Evolutionary conservation across 2,797 vertebrate genomes (phyloP).

Genomic region (Gouania willdenowi): DNA sequence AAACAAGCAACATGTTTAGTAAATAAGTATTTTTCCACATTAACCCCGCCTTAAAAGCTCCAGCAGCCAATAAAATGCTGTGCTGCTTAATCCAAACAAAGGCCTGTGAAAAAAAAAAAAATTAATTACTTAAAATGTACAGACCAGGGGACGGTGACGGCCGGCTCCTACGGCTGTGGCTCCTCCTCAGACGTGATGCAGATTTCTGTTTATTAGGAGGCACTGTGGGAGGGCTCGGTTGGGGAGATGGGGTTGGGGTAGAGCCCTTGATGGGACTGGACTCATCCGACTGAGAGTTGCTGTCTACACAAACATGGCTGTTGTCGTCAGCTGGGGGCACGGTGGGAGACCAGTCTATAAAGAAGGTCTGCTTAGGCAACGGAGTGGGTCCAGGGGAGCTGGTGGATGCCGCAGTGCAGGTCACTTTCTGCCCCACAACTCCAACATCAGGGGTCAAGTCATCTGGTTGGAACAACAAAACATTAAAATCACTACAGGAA

Average conservation of each 20-base stretch:
- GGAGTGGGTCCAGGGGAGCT: conserved; percentile 42
- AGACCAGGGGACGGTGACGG: conserved; percentile 76
- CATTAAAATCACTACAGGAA: too few relatives aligned
- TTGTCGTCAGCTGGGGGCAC: conserved; percentile 65
- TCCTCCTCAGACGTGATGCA: conserved; percentile 68
- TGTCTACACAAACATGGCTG: conserved; percentile 58
- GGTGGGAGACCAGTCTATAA: conserved; percentile 27
- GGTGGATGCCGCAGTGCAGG: conserved; percentile 55
- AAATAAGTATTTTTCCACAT: too few relatives aligned
- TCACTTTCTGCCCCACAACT: conserved; percentile 76
- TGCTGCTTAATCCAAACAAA: conserved; percentile 26
- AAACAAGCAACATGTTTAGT: conserved; percentile 30
- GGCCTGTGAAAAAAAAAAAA: conserved; percentile 4
- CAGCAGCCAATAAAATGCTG: too few relatives aligned
- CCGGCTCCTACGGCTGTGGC: conserved; percentile 79
- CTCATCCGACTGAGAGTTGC: too few relatives aligned
- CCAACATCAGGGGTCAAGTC: conserved; percentile 67
- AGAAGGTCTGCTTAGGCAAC: conserved; percentile 62
- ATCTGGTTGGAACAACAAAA: conserved; percentile 38
- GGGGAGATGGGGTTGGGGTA: conserved; percentile 69
- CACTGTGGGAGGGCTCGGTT: conserved; percentile 68
- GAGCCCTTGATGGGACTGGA: conserved; percentile 53
- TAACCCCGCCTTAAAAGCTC: too few relatives aligned
- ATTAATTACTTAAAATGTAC: conserved; percentile 9
- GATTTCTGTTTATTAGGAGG: conserved; percentile 65